Percentiles rank a stretch among this genome's conserved stretches.
Evolutionary conservation across 2,888 invertebrate genomes (phyloP).

Genomic region (Cacoxenus indagator): DNA sequence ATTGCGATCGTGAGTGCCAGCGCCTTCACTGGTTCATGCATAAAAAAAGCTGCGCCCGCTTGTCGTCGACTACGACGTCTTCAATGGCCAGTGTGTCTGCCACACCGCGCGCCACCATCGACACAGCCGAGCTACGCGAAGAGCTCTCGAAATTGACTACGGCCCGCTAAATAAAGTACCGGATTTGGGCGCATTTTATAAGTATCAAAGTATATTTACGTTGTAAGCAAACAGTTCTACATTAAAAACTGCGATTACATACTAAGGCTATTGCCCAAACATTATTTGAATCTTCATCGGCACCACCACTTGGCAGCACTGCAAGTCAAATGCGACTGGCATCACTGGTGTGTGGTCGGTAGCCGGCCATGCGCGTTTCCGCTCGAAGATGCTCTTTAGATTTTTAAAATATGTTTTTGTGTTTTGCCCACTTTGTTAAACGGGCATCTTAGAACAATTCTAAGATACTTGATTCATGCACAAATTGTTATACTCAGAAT

Average conservation of each 20-base stretch:
- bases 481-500: too few relatives aligned
- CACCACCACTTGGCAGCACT: too few relatives aligned
- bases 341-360: too few relatives aligned
- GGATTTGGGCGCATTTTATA: background rate
- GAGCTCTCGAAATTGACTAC: conserved; percentile 55
- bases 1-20: conserved; percentile 96
- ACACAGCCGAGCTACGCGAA: conserved; percentile 54
- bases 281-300: too few relatives aligned
- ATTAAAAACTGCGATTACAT: background rate
- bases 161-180: conserved; percentile 27
- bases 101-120: conserved; percentile 54
- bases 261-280: too few relatives aligned
- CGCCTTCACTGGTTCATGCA: conserved; percentile 93
- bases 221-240: background rate
- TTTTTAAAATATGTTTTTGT: too few relatives aligned
- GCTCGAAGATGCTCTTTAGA: too few relatives aligned
- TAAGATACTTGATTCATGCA: too few relatives aligned
- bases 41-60: conserved; percentile 85
- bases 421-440: too few relatives aligned
- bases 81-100: conserved; percentile 25
- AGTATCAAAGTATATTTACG: background rate
- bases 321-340: too few relatives aligned
- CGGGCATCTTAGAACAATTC: too few relatives aligned
- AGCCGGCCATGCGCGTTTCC: too few relatives aligned
- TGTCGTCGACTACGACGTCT: conserved; percentile 71